A percentile compares a stretch with the other conserved stretches of the same genome.
phyloP scores from a whole-genome alignment of 1,140 invertebrate genomes.

The Caligus rogercresseyi region DNA sequence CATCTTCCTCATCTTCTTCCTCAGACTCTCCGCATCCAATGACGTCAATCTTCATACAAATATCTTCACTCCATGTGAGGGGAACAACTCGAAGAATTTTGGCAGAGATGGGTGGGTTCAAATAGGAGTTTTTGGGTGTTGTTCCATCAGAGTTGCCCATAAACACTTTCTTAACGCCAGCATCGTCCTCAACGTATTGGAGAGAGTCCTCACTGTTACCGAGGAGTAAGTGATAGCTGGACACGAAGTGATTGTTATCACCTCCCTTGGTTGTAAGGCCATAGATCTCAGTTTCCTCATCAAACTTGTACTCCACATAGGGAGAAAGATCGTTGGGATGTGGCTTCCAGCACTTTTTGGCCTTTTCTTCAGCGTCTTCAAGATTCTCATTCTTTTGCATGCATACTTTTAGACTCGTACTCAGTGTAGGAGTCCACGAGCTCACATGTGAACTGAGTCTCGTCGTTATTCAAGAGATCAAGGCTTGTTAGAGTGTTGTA shows the following conservation, averaged over 20 bases:
- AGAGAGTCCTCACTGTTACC: background rate
- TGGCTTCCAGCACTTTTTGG: background rate
- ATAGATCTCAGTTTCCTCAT: background rate
- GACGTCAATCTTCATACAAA: constrained; percentile 1
- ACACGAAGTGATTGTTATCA: background rate
- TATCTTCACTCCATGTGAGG: background rate
- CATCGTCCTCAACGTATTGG: background rate
- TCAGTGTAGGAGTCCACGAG: background rate
- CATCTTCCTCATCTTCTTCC: background rate
- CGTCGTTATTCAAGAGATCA: background rate
- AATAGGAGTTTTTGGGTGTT: background rate
- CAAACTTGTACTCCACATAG: background rate
- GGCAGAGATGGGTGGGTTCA: background rate
- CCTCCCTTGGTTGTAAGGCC: background rate
- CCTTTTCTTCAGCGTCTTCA: background rate
- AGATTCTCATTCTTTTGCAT: background rate
- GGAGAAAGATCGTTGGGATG: background rate
- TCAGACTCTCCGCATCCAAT: background rate
- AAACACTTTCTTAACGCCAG: background rate
- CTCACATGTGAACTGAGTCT: background rate
- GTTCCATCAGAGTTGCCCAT: background rate
- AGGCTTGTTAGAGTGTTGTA: background rate
- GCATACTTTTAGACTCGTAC: background rate
- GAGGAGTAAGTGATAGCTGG: background rate
- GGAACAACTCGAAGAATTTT: background rate